Conservation (phyloP, 2,888 invertebrate genomes). For the Megamerina dolium region DNA sequence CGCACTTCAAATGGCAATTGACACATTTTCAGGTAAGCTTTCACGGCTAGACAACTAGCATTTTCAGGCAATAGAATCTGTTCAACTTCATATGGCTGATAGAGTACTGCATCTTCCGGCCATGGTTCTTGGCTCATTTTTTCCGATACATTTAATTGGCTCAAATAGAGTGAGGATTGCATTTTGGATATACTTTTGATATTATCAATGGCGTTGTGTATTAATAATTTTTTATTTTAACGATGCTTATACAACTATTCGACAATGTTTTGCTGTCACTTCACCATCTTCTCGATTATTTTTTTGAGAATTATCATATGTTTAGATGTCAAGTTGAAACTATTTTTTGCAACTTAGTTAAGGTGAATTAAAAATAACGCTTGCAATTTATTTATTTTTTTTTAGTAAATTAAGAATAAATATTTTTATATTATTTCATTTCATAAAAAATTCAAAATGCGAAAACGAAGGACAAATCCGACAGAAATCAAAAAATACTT, state of each 20-base stretch:
- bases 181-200: conserved; percentile 20
- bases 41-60: conserved; percentile 88
- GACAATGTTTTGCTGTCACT: neutral
- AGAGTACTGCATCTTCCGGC: conserved; percentile 81
- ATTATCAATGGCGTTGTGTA: neutral
- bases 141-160: conserved; percentile 38
- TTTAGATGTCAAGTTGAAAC: too few species aligned
- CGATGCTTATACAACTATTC: conserved; percentile 8
- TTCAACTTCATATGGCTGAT: conserved; percentile 79
- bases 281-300: too few species aligned
- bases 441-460: too few species aligned
- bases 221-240: neutral
- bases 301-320: too few species aligned
- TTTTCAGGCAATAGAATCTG: conserved; percentile 92
- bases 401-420: too few species aligned
- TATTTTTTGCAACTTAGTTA: too few species aligned
- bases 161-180: conserved; percentile 34
- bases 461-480: too few species aligned
- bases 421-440: too few species aligned
- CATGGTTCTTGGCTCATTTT: conserved; percentile 76
- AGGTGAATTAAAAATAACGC: too few species aligned
- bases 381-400: too few species aligned
- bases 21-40: conserved; percentile 90
- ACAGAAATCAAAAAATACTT: too few species aligned
- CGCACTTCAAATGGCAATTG: conserved; percentile 75